Evolutionary conservation across 2,797 vertebrate species (phyloP).

Genomic region (Etheostoma perlongum): DNA sequence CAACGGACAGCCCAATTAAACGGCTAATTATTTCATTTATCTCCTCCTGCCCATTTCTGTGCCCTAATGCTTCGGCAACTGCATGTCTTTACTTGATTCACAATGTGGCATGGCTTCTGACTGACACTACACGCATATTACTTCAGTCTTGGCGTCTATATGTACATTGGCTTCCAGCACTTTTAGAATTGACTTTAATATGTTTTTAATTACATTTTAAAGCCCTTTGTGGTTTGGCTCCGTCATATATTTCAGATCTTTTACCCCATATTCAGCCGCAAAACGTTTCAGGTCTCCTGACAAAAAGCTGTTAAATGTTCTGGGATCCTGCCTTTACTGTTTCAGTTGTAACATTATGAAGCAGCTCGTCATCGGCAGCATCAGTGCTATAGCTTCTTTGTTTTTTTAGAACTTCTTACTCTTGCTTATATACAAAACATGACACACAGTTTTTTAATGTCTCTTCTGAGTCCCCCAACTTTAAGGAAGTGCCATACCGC

Average conservation of each 20-base stretch:
- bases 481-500: background rate
- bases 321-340: conserved; percentile 7
- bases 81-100: conserved; percentile 47
- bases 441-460: too few relatives aligned
- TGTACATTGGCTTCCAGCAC: conserved; percentile 55
- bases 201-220: conserved; percentile 69
- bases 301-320: conserved; percentile 40
- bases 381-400: background rate
- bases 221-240: conserved; percentile 69
- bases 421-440: background rate
- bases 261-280: conserved; percentile 54
- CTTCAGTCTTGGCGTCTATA: conserved; percentile 61
- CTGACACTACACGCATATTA: conserved; percentile 59
- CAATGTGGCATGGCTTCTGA: conserved; percentile 57
- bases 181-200: conserved; percentile 62
- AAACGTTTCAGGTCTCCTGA: conserved; percentile 40
- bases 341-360: conserved; percentile 14
- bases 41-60: conserved; percentile 30
- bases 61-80: conserved; percentile 20
- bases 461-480: background rate
- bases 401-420: background rate
- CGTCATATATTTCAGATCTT: conserved; percentile 44
- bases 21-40: conserved; percentile 21
- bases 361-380: background rate
- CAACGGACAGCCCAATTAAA: conserved; percentile 12